Evolutionary conservation across 1,140 invertebrate species (phyloP).

Genomic region (Apolygus lucorum): DNA sequence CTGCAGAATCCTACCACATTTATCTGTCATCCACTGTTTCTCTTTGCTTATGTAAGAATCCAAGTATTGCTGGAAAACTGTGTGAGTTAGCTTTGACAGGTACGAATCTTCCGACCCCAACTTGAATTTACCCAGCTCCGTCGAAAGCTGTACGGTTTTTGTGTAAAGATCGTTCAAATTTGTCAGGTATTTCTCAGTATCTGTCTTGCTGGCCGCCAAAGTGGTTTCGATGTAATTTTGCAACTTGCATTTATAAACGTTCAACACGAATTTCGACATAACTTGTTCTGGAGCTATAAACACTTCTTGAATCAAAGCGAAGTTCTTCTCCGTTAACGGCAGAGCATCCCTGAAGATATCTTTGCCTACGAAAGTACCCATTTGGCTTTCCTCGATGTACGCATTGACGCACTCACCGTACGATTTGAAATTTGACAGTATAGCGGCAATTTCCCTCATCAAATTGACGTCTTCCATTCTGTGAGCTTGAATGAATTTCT

Average conservation of each 20-base stretch:
- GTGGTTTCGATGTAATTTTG: slow-evolving; percentile 43
- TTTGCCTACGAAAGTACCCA: slow-evolving; percentile 62
- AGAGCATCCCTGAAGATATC: slow-evolving; percentile 88
- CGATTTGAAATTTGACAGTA: slow-evolving; percentile 91
- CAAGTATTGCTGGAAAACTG: slow-evolving; percentile 74
- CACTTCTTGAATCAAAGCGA: slow-evolving; percentile 81
- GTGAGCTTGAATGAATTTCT: slow-evolving; percentile 88
- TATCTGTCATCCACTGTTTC: slow-evolving; percentile 64
- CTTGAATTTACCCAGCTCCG: slow-evolving; percentile 61
- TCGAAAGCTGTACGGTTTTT: slow-evolving; percentile 64
- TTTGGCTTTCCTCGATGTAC: slow-evolving; percentile 94
- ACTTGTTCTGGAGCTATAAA: slow-evolving; percentile 96
- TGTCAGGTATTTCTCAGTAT: slow-evolving; percentile 78
- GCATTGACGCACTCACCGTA: slow-evolving; percentile 94
- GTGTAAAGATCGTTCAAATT: slow-evolving; percentile 83
- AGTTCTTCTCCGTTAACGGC: slow-evolving; percentile 81
- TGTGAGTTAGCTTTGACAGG: slow-evolving; percentile 67
- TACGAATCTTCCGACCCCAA: slow-evolving; percentile 73
- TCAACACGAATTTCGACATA: slow-evolving; percentile 95
- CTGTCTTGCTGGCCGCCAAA: slow-evolving; percentile 35
- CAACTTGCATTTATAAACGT: slow-evolving; percentile 89
- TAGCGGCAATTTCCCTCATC: slow-evolving; percentile 89
- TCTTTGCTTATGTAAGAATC: slow-evolving; percentile 71
- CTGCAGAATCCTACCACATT: slow-evolving; percentile 62
- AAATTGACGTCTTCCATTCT: slow-evolving; percentile 68